These are phyloP conservation scores for Drosophila neocordata DNA, from an alignment of 1,140 invertebrate species.

Conservation along the genomic window DNA sequence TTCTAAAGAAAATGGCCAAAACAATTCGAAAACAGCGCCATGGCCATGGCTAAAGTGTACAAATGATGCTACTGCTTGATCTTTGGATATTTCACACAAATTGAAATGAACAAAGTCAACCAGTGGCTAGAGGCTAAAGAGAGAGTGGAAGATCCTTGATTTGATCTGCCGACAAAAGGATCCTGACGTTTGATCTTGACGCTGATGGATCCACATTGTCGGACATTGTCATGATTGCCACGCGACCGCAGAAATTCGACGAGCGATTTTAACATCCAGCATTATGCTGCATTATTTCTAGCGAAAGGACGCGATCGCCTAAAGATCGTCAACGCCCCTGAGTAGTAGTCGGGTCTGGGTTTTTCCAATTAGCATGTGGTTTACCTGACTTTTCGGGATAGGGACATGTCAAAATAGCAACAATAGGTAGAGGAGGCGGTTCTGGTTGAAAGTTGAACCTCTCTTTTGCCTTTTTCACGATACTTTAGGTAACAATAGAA, in stretches of 20 bases:
- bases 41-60: conserved; percentile 72
- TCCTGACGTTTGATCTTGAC: conserved; percentile 70
- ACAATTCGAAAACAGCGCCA: conserved; percentile 74
- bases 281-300: conserved; percentile 65
- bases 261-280: conserved; percentile 27
- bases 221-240: conserved; percentile 49
- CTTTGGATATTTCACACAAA: conserved; percentile 59
- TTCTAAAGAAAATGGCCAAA: conserved; percentile 64
- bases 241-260: conserved; percentile 60
- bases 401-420: conserved; percentile 72
- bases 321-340: conserved; percentile 66
- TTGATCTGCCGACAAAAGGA: conserved; percentile 53
- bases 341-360: conserved; percentile 1
- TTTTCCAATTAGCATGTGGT: conserved; percentile 71
- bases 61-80: conserved; percentile 57
- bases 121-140: background rate
- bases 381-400: conserved; percentile 43
- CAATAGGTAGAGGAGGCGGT: conserved; percentile 62
- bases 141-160: background rate
- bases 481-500: conserved; percentile 50
- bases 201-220: conserved; percentile 57
- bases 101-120: conserved; percentile 51
- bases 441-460: conserved; percentile 57
- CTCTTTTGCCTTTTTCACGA: conserved; percentile 14
- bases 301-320: conserved; percentile 58